These are phyloP conservation scores for Maccullochella peelii DNA, from an alignment of 2,113 vertebrate genomes.

Conservation along the genomic window DNA sequence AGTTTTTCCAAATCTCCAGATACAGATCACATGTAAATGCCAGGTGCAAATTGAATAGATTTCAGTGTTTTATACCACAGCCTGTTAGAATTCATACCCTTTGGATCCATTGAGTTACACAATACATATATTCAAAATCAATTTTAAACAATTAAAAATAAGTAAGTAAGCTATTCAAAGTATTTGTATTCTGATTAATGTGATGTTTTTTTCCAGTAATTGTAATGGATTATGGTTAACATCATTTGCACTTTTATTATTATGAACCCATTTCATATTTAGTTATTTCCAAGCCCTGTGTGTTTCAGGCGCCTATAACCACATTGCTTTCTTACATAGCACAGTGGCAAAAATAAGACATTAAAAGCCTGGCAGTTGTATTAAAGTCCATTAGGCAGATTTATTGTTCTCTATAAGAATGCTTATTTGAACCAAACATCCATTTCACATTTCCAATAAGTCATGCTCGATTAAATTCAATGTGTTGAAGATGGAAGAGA, in stretches of 20 bases:
- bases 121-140: not conserved
- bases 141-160: not conserved
- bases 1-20: no score
- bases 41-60: not conserved
- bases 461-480: slow-evolving; percentile 74
- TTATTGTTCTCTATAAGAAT: slow-evolving; percentile 67
- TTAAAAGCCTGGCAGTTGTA: slow-evolving; percentile 54
- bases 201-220: not conserved
- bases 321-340: not conserved
- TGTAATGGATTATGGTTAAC: not conserved
- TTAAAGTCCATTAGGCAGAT: slow-evolving; percentile 66
- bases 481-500: slow-evolving; percentile 66
- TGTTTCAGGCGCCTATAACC: slow-evolving; percentile 16
- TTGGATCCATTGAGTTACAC: not conserved
- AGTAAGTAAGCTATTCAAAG: not conserved
- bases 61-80: not conserved
- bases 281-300: not conserved
- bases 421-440: slow-evolving; percentile 71
- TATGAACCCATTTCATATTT: slow-evolving; percentile 19
- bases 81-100: not conserved
- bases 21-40: not conserved
- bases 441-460: slow-evolving; percentile 73
- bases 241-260: slow-evolving; percentile 6
- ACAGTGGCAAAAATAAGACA: slow-evolving; percentile 57
- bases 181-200: slow-evolving; percentile 19